Conservation (phyloP, 2,113 vertebrate species). For the Galemys pyrenaicus region DNA sequence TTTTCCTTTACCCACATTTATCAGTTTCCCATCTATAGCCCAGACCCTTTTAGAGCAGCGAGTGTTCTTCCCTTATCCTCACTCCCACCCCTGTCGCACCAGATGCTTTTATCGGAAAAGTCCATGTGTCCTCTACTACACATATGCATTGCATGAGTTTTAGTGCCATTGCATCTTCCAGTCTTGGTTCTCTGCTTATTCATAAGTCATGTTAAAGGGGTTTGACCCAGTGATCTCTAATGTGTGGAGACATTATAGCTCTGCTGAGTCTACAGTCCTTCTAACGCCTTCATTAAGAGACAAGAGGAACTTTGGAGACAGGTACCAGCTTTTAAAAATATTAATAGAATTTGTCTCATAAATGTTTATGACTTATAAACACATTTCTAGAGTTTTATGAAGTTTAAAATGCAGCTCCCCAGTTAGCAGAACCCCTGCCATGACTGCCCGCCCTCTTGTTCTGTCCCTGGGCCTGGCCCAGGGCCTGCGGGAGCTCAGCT, state of each 20-base stretch:
- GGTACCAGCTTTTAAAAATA: neutral
- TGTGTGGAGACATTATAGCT: neutral
- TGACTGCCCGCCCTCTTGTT: neutral
- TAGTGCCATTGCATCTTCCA: neutral
- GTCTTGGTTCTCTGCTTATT: neutral
- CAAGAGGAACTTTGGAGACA: neutral
- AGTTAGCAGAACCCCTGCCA: neutral
- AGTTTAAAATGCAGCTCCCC: neutral
- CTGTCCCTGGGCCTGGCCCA: neutral
- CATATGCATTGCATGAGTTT: neutral
- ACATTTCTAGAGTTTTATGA: neutral
- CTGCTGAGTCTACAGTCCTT: neutral
- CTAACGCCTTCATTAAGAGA: neutral
- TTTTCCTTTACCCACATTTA: neutral
- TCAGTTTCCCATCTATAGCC: neutral
- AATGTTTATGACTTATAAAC: neutral
- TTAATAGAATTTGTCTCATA: neutral
- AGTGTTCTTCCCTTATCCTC: neutral
- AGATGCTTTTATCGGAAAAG: neutral
- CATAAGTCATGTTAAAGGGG: neutral
- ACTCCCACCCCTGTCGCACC: neutral
- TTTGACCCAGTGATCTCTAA: conserved; percentile 5
- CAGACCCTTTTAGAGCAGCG: neutral
- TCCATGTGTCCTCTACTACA: neutral
- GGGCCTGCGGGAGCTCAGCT: conserved; percentile 18